Evolutionary conservation across 2,888 invertebrate genomes (phyloP).

Genomic region (Hydrotaea diabolus): DNA sequence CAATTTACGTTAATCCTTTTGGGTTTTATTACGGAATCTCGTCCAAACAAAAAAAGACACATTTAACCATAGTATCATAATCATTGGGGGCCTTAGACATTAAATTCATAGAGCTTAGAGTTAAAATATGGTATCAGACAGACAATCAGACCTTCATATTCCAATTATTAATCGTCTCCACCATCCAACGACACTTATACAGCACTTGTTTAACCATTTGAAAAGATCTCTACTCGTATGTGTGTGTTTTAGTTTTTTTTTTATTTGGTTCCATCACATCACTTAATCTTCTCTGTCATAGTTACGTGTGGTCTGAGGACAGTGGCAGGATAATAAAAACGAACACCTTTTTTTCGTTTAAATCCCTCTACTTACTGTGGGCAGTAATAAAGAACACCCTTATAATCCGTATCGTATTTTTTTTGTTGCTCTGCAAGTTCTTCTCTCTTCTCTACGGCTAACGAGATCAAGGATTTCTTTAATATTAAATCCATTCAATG

Average conservation of each 20-base stretch:
- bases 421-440: not conserved
- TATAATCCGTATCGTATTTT: constrained; percentile 20
- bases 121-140: constrained; percentile 13
- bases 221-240: not conserved
- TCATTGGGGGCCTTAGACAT: constrained; percentile 6
- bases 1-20: not conserved
- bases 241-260: too few relatives aligned
- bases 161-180: constrained; percentile 4
- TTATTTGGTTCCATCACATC: not conserved
- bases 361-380: not conserved
- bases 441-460: not conserved
- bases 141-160: not conserved
- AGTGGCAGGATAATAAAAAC: not conserved
- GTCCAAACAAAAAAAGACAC: not conserved
- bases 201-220: constrained; percentile 5
- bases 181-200: not conserved
- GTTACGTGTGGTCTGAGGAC: not conserved
- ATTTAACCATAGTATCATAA: constrained; percentile 6
- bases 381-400: constrained; percentile 13
- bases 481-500: not conserved
- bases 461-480: not conserved
- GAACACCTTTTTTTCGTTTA: constrained; percentile 19
- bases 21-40: not conserved
- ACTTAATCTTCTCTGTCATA: not conserved
- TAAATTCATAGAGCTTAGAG: not conserved